A percentile compares a stretch with the other conserved stretches of the same genome.
These are phyloP conservation scores for Oryzias javanicus DNA, from an alignment of 2,113 vertebrate species.

Conservation along the genomic window DNA sequence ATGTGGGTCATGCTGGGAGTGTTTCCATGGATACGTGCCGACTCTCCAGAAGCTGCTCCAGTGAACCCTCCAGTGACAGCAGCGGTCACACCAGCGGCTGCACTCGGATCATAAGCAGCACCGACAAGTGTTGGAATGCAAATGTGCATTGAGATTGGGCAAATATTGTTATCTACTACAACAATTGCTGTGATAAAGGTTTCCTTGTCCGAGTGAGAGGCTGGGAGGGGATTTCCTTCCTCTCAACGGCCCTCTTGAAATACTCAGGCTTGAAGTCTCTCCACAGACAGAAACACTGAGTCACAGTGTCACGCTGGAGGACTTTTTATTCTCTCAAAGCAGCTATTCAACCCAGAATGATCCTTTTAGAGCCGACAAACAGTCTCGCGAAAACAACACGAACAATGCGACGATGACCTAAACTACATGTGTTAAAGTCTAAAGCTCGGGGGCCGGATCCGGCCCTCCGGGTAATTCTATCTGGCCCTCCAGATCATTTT, in stretches of 20 bases:
- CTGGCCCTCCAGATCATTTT: too few relatives aligned
- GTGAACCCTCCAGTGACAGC: not conserved
- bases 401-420: not conserved
- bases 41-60: slow-evolving; percentile 47
- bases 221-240: slow-evolving; percentile 51
- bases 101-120: slow-evolving; percentile 3
- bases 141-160: slow-evolving; percentile 18
- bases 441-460: too few relatives aligned
- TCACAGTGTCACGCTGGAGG: slow-evolving; percentile 27
- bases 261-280: slow-evolving; percentile 31
- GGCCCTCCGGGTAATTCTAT: too few relatives aligned
- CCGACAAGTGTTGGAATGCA: slow-evolving; percentile 19
- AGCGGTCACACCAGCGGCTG: not conserved
- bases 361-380: not conserved
- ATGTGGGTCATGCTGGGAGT: slow-evolving; percentile 61
- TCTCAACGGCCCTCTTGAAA: slow-evolving; percentile 34
- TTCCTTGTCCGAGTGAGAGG: slow-evolving; percentile 38
- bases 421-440: too few relatives aligned
- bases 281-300: slow-evolving; percentile 38
- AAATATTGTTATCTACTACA: slow-evolving; percentile 26
- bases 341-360: not conserved
- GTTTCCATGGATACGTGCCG: slow-evolving; percentile 59
- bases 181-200: slow-evolving; percentile 41
- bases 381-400: not conserved
- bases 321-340: not conserved